Percentiles rank a stretch among this genome's conserved stretches.
Conservation (phyloP, 2,888 invertebrate genomes). For the Tipula vernalis region DNA sequence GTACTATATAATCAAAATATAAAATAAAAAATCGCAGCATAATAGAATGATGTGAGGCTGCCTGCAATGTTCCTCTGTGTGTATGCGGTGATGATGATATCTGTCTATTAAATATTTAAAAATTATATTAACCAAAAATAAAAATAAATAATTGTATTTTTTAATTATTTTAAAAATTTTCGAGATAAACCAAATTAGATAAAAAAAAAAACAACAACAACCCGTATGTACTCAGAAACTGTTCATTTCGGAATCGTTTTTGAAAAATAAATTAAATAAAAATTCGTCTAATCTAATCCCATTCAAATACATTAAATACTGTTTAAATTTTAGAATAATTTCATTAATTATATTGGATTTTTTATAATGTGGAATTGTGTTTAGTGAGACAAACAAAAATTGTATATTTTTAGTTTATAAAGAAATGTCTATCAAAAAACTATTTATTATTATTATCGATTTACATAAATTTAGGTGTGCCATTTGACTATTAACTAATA, state of each 20-base stretch:
- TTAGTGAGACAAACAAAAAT: neutral
- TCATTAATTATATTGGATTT: neutral
- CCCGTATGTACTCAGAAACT: neutral
- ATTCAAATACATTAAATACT: neutral
- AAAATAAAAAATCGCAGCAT: too few species aligned
- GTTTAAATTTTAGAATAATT: neutral
- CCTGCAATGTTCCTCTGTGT: neutral
- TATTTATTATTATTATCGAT: constrained; percentile 4
- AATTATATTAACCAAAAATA: neutral
- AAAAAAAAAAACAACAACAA: neutral
- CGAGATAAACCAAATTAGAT: neutral
- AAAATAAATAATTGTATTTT: neutral
- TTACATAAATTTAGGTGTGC: neutral
- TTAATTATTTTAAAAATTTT: neutral
- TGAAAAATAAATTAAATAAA: neutral
- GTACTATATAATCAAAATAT: too few species aligned
- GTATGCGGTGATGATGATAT: neutral
- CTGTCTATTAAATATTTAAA: neutral
- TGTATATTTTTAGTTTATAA: neutral
- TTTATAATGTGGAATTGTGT: neutral
- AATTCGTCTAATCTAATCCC: neutral
- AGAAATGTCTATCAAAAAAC: neutral
- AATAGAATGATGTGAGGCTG: neutral
- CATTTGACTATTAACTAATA: neutral
- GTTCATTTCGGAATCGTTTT: neutral